These are phyloP conservation scores for Drosophila barbarae DNA, from an alignment of 2,888 invertebrate species.

Conservation along the genomic window DNA sequence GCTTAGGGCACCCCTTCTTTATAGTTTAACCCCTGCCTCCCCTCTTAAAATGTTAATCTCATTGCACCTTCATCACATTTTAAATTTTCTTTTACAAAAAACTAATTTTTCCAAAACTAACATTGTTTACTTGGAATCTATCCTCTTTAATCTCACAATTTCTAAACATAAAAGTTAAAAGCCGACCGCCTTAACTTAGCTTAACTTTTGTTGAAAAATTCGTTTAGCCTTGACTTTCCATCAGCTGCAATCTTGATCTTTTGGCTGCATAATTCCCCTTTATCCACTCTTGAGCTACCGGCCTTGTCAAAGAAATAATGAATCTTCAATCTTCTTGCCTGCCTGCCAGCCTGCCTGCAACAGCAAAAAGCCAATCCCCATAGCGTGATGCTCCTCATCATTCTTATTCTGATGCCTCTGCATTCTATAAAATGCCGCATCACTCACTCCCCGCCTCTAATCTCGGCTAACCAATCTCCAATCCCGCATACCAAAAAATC, in stretches of 20 bases:
- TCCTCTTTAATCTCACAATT: slow-evolving; percentile 1
- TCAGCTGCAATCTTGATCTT: slow-evolving; percentile 34
- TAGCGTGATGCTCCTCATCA: slow-evolving; percentile 30
- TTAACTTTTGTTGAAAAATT: slow-evolving; percentile 1
- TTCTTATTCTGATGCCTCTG: slow-evolving; percentile 21
- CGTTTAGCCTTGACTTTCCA: slow-evolving; percentile 23
- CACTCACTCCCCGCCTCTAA: slow-evolving; percentile 55
- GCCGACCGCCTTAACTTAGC: slow-evolving; percentile 3
- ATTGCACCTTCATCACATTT: not conserved
- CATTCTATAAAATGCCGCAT: slow-evolving; percentile 43
- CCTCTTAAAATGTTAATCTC: not conserved
- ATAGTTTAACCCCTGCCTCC: too few relatives aligned
- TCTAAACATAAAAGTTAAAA: slow-evolving; percentile 18
- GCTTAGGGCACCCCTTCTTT: not conserved
- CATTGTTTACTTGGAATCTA: slow-evolving; percentile 3
- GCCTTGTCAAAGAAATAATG: slow-evolving; percentile 28
- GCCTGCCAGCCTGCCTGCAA: slow-evolving; percentile 17
- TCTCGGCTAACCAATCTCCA: slow-evolving; percentile 60
- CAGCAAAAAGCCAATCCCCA: slow-evolving; percentile 32
- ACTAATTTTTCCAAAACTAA: not conserved
- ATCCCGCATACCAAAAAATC: slow-evolving; percentile 13
- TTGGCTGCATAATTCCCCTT: slow-evolving; percentile 22
- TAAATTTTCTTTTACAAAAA: not conserved
- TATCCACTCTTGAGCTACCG: slow-evolving; percentile 32
- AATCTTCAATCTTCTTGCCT: slow-evolving; percentile 20